Conservation (phyloP, 1,140 invertebrate species). For the Battus philenor region DNA sequence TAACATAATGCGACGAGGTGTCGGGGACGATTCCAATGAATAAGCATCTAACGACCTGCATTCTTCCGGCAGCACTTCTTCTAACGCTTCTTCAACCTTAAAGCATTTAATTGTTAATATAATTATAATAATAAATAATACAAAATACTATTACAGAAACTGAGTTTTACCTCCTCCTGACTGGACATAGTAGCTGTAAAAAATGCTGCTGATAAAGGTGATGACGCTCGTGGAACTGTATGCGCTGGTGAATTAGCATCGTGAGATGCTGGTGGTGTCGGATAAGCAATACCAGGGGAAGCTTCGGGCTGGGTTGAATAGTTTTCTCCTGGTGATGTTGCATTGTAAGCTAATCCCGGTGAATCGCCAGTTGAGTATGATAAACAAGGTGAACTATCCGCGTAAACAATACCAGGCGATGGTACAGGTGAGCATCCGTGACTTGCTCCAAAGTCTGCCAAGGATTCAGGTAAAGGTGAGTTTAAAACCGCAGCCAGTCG, state of each 20-base stretch:
- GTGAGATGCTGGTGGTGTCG: conserved; percentile 88
- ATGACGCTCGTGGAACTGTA: conserved; percentile 65
- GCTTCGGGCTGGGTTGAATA: conserved; percentile 79
- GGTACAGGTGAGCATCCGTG: conserved; percentile 76
- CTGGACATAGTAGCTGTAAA: conserved; percentile 91
- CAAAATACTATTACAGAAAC: neutral
- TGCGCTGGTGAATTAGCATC: conserved; percentile 82
- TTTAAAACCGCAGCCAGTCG: conserved; percentile 84
- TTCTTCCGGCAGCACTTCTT: conserved; percentile 87
- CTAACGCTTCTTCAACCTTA: conserved; percentile 85
- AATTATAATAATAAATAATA: neutral
- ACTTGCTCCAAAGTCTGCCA: conserved; percentile 88
- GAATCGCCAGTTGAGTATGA: conserved; percentile 64
- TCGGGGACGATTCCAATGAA: conserved; percentile 79
- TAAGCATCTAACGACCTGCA: conserved; percentile 80
- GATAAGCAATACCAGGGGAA: conserved; percentile 87
- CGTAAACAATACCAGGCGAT: conserved; percentile 62
- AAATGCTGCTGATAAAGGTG: conserved; percentile 85
- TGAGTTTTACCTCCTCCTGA: conserved; percentile 79
- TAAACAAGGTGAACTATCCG: conserved; percentile 54
- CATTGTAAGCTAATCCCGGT: conserved; percentile 64
- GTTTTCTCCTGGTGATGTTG: conserved; percentile 67
- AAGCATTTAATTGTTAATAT: conserved; percentile 15
- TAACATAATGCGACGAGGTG: conserved; percentile 81
- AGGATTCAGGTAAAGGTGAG: conserved; percentile 84